Evolutionary conservation across 2,113 vertebrate genomes (phyloP).

Genomic region (Morone saxatilis): DNA sequence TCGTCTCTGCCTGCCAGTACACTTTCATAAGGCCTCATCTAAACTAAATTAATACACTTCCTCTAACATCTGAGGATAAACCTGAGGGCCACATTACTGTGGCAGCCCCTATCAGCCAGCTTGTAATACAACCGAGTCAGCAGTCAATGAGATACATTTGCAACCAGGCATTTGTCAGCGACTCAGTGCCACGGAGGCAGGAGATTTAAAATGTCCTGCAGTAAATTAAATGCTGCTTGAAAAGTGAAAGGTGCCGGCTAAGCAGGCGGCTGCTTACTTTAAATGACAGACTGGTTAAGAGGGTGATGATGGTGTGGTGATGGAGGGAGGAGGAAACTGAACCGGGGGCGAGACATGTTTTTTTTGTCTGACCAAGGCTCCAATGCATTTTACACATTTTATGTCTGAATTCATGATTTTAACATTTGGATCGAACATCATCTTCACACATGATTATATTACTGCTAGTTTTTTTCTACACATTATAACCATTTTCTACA

Average conservation of each 20-base stretch:
- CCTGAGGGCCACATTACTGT: conserved; percentile 71
- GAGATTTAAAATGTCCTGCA: conserved; percentile 78
- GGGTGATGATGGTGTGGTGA: conserved; percentile 45
- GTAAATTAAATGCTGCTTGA: conserved; percentile 77
- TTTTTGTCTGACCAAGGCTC: neutral
- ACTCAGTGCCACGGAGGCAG: conserved; percentile 67
- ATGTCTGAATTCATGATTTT: neutral
- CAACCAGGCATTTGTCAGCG: conserved; percentile 76
- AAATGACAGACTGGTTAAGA: conserved; percentile 58
- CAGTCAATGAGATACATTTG: conserved; percentile 78
- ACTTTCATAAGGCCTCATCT: conserved; percentile 69
- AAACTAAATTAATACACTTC: conserved; percentile 76
- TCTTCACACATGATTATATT: neutral
- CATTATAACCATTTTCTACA: too few species aligned
- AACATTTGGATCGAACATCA: neutral
- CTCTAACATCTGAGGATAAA: conserved; percentile 78
- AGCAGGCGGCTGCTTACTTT: conserved; percentile 76
- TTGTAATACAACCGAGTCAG: conserved; percentile 76
- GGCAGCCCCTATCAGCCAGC: conserved; percentile 65
- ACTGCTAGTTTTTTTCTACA: neutral
- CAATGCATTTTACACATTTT: neutral
- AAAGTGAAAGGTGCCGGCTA: conserved; percentile 74
- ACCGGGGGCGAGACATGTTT: neutral
- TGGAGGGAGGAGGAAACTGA: conserved; percentile 14
- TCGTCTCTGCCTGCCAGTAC: conserved; percentile 55